Evolutionary conservation across 2,797 vertebrate species (phyloP), one percentile per base, ranked within the genome.

Genomic region (Capromys pilorides): DNA sequence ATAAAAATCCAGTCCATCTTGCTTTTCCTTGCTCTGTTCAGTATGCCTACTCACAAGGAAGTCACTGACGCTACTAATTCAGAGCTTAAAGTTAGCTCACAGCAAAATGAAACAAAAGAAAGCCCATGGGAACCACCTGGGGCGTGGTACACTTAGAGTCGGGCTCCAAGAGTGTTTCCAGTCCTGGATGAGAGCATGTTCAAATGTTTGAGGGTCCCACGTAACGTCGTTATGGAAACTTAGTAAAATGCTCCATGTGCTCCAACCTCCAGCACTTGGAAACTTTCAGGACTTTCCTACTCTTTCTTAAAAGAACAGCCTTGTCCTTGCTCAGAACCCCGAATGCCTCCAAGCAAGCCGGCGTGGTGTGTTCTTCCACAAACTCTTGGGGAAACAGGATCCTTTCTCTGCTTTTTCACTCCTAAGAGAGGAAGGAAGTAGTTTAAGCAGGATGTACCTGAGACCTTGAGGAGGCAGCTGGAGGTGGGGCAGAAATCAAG

Each of bases 81-180:
- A 82, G 80, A 41, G 45, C 79, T 90, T 93, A 93, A 83, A 16
- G 12, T 92, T 61, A 45, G 57, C 21, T 75, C 69, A 28, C 49
- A 80, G 77, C 33, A 86, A 51, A 71, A 8, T 64, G 36, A 90
- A 87, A 45, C 41, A 73, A 83, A 86, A 71, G 69, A n/a, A 92
- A 54, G n/a, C n/a, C 12, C 2, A 3, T 9, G 9, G 73, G 73
- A 24, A 59, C 87, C 62, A 57, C 4, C 6, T 6, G 13, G 67
- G 5, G 61, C 22, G 13, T 51, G 21, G n/a, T 86, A 49, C 33
- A 57, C 39, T 69, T 71, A 49, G 85, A 33, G 22, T 21, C 67
- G 19, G 90, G 36, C 81, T 92, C 24, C 67, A 82, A 69, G 92
- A 49, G 61, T 77, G 71, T 64, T 90, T 90, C 24, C 24, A 61